These are phyloP conservation scores for Laterallus jamaicensis DNA, from an alignment of 2,113 vertebrate species.

Conservation along the genomic window DNA sequence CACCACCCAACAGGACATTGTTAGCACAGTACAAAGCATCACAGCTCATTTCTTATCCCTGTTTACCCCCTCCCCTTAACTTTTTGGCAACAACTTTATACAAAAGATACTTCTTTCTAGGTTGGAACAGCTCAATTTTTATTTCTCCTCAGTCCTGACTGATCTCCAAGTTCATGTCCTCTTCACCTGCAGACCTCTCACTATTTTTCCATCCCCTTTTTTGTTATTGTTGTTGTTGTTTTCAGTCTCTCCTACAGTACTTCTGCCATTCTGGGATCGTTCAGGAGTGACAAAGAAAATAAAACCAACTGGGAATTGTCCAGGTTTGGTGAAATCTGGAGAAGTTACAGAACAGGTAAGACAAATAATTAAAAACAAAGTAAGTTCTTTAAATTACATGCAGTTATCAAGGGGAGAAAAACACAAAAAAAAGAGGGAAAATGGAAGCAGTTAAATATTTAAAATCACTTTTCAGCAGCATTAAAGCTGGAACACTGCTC, in stretches of 20 bases:
- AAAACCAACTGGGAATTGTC: not conserved
- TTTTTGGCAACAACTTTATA: not conserved
- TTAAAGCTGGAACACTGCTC: not conserved
- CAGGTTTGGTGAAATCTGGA: not conserved
- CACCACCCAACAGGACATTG: not conserved
- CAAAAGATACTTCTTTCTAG: not conserved
- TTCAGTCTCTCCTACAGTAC: not conserved
- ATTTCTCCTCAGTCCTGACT: not conserved
- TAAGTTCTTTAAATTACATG: not conserved
- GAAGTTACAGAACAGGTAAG: not conserved
- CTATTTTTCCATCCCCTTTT: accelerated
- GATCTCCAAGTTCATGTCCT: not conserved
- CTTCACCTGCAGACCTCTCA: not conserved
- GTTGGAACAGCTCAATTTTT: not conserved
- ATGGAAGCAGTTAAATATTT: not conserved
- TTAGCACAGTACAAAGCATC: not conserved
- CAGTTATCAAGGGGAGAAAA: not conserved
- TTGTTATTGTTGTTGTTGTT: not conserved
- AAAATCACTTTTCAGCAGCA: not conserved
- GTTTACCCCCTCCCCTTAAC: not conserved
- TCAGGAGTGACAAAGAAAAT: not conserved
- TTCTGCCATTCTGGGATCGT: not conserved
- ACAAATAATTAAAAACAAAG: not conserved
- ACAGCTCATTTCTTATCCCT: not conserved
- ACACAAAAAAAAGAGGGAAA: not conserved